Evolutionary conservation across 2,797 vertebrate species (phyloP), one percentile per base, ranked within the genome.

Genomic region (Glyptemys insculpta): DNA sequence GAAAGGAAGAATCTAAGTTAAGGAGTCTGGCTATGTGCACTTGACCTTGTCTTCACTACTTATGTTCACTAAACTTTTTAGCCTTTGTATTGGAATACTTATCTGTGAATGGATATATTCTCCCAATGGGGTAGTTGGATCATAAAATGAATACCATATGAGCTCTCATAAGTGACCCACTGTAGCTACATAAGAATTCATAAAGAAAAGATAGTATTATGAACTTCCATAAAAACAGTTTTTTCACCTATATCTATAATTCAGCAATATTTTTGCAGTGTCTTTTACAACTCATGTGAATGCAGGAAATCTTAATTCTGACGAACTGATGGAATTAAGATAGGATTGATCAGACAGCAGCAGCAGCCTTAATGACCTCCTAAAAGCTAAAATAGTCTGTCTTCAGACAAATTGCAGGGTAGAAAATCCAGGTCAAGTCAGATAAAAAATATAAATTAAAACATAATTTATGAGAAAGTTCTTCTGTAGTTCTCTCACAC

Each of bases 1-100:
- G 18, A 89, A 81, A 86, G 50, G 76, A 59, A 65, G 90, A 94
- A 78, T 41, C 21, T 23, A 12, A 52, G 23, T 52, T 47, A 79
- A 79, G 74, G 44, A 89, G 1, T 49, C 31, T 57, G 68, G 11
- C 52, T 94, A 0, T 49, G 0, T 1, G 11, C 53, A 87, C 57
- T 52, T 78, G 62, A 34, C 79, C 62, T 54, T 88, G 15, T 52
- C 41, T 85, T 85, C 34, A 27, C 62, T 80, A 4, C 41, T 87
- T 89, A 18, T 49, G 62, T 80, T 91, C 62, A 27, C 91, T 52
- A 90, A 62, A 59, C 1, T 85, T 5, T 37, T 93, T 78, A 80
- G 1, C 34, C 89, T 31, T 68, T 50, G 81, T 18, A 6, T 3
- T 53, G 54, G 23, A 54, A 14, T 19, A 5, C 4, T 41, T 0